These are phyloP conservation scores for Myotis myotis DNA, from an alignment of 2,797 vertebrate species.

Conservation along the genomic window DNA sequence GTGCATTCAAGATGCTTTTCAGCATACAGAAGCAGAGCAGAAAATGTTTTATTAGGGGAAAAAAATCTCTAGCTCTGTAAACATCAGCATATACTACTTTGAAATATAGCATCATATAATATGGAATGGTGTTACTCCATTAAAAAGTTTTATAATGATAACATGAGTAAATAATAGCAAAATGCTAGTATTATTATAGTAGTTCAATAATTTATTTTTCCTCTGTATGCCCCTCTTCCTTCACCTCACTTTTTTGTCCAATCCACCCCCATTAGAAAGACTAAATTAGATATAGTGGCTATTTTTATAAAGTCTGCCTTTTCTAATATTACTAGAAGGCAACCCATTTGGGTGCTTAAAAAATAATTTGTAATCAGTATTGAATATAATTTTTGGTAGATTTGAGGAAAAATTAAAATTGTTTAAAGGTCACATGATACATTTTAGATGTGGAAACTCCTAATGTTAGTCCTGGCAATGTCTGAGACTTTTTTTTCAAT, in stretches of 20 bases:
- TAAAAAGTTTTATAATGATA: neutral
- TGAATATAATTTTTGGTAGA: neutral
- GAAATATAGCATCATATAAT: neutral
- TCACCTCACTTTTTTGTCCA: neutral
- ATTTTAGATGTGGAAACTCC: neutral
- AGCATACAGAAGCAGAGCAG: neutral
- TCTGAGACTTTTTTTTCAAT: neutral
- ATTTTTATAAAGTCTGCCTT: neutral
- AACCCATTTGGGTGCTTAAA: neutral
- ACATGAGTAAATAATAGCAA: neutral
- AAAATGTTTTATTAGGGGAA: neutral
- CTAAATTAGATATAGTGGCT: neutral
- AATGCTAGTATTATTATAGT: neutral
- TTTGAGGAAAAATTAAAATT: neutral
- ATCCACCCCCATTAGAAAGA: neutral
- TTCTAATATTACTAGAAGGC: neutral
- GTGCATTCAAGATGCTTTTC: neutral
- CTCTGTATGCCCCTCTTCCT: neutral
- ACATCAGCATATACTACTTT: neutral
- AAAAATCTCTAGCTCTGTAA: neutral
- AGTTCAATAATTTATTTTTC: neutral
- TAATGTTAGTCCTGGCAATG: neutral
- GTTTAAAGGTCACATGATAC: neutral
- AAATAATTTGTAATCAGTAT: neutral
- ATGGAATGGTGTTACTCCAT: neutral